Evolutionary conservation across 2,888 invertebrate genomes (phyloP), one percentile per base, ranked within the genome.

Genomic region (Hypercompe scribonia): DNA sequence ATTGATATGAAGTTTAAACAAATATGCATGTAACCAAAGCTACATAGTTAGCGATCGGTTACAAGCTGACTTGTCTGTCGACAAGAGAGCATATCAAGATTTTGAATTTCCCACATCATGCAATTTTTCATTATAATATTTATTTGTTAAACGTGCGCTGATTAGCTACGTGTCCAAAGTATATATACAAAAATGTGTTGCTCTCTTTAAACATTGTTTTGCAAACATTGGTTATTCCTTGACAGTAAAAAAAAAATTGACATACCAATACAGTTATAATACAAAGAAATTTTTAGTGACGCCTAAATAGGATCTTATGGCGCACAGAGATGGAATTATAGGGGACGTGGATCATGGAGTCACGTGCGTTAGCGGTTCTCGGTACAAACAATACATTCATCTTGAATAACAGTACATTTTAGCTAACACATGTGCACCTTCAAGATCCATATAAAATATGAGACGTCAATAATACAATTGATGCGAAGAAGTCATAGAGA

Each of bases 11-110:
- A 89, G 81, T 88, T 83, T 89, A 87, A 89, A 94, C 95, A 94
- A 94, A 93, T 92, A 89, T 90, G 95, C 94, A 89, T 94, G 95
- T 95, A 95, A 95, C 95, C 94, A 93, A 95, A 94, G 92, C 92
- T 85, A 79, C 74, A 21, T 68, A 70, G 74, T 75, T 63, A 80
- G 92, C 90, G 79, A 92, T 95, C 94, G 90, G 94, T 94, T 94
- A 94, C 95, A 95, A 90, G 90, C 94, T 82, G 82, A 93, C 90
- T 95, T 95, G 94, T 90, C 81, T 74, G 82, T 86, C 84, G 88
- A 90, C 87, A 82, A 81, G 93, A 93, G 93, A 91, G 91, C 89
- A 11, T 79, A 80, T 36, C 39, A 69, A 81, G 83, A 84, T 86
- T 87, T 85, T 71, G 76, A 84, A 79, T 85, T 88, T 78, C 83